A percentile compares a stretch with the other conserved stretches of the same genome.
Evolutionary conservation across 2,113 vertebrate species (phyloP).

Genomic region (Oryzias woworae): DNA sequence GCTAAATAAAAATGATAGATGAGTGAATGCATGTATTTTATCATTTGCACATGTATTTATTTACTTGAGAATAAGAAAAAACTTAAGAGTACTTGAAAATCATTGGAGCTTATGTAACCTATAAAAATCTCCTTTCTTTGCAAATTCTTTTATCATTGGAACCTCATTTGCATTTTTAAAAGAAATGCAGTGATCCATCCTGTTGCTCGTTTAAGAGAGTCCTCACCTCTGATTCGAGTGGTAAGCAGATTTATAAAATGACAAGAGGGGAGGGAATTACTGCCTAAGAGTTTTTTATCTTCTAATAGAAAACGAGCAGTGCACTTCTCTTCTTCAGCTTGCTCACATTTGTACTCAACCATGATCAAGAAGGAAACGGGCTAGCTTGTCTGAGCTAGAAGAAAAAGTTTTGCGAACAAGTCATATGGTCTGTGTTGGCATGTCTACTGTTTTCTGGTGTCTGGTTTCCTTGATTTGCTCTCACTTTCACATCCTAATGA

Average conservation of each 20-base stretch:
- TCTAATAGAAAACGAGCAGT: slow-evolving; percentile 66
- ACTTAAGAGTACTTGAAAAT: no score
- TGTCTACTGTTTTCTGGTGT: slow-evolving; percentile 45
- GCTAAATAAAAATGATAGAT: no score
- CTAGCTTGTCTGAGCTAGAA: slow-evolving; percentile 75
- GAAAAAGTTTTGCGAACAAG: slow-evolving; percentile 72
- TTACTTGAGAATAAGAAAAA: no score
- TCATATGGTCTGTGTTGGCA: slow-evolving; percentile 71
- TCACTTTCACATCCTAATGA: slow-evolving; percentile 71
- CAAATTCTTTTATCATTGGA: not conserved
- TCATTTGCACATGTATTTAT: no score
- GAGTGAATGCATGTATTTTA: no score
- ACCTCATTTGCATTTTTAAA: slow-evolving; percentile 46
- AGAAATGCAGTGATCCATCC: slow-evolving; percentile 44
- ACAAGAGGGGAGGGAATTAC: slow-evolving; percentile 74
- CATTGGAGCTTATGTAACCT: no score
- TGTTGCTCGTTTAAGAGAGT: slow-evolving; percentile 50
- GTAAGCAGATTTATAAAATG: slow-evolving; percentile 74
- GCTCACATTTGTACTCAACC: slow-evolving; percentile 54
- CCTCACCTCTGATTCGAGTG: slow-evolving; percentile 61
- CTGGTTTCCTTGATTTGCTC: slow-evolving; percentile 68
- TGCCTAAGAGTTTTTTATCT: slow-evolving; percentile 74
- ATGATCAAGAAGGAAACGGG: slow-evolving; percentile 68
- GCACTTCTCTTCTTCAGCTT: slow-evolving; percentile 44
- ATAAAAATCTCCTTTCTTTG: no score